Evolutionary conservation across 1,140 invertebrate species (phyloP).

Genomic region (Zaprionus ornatus): DNA sequence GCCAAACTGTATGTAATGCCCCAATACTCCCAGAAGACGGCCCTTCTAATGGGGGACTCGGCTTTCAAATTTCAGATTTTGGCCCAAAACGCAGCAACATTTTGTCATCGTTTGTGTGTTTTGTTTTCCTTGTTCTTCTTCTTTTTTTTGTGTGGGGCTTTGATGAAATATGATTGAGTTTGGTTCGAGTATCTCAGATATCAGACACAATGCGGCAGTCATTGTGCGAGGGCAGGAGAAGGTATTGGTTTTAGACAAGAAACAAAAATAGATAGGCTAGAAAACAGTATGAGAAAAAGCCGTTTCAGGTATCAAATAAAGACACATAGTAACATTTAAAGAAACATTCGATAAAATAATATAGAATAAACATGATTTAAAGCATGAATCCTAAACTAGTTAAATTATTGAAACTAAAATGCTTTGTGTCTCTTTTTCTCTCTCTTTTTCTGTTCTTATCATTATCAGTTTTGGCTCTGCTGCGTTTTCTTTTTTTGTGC

Average conservation of each 20-base stretch:
- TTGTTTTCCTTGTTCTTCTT: not conserved
- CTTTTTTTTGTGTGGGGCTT: not conserved
- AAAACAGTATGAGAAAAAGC: not conserved
- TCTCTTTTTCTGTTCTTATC: not conserved
- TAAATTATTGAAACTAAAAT: too few relatives aligned
- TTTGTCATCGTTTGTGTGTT: slow-evolving; percentile 1
- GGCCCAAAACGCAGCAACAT: slow-evolving; percentile 17
- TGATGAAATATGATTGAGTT: slow-evolving; percentile 7
- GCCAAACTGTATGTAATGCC: slow-evolving; percentile 18
- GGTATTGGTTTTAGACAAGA: not conserved
- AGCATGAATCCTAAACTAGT: too few relatives aligned
- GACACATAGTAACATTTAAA: too few relatives aligned
- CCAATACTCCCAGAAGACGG: slow-evolving; percentile 7
- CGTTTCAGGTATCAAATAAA: too few relatives aligned
- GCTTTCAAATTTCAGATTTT: slow-evolving; percentile 20
- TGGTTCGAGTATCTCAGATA: not conserved
- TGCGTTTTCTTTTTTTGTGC: slow-evolving; percentile 23
- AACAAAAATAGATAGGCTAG: not conserved
- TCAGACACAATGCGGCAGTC: not conserved
- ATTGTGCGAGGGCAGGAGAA: not conserved
- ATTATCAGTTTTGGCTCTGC: not conserved
- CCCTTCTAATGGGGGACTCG: not conserved
- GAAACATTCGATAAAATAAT: too few relatives aligned
- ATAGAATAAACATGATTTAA: too few relatives aligned
- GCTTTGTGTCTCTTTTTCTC: not conserved